Evolutionary conservation across 2,888 invertebrate species (phyloP).

Genomic region (Acronicta leporina): DNA sequence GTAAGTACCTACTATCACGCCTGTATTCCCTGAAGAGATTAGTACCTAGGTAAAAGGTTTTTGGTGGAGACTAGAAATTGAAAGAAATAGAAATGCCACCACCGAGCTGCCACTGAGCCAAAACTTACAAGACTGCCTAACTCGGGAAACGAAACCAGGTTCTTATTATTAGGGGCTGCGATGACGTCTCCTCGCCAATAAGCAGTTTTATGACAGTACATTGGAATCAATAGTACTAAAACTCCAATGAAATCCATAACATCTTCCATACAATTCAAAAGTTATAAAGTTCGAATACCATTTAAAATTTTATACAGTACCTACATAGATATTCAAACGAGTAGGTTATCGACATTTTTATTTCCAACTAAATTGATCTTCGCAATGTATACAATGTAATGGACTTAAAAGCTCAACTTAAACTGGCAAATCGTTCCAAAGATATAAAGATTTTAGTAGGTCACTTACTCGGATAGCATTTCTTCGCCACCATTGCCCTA

Average conservation of each 20-base stretch:
- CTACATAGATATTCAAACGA: constrained; percentile 5
- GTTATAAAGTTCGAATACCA: constrained; percentile 5
- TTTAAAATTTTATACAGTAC: neutral
- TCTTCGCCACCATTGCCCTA: constrained; percentile 5
- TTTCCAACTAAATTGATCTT: constrained; percentile 8
- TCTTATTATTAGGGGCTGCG: no score
- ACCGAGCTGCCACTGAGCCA: neutral
- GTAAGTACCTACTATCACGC: neutral
- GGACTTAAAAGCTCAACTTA: constrained; percentile 10
- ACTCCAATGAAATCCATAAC: neutral
- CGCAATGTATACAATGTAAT: constrained; percentile 1
- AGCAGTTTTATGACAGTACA: neutral
- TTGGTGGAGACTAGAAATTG: no score
- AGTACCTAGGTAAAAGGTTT: no score
- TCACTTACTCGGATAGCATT: constrained; percentile 24
- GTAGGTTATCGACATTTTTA: constrained; percentile 4
- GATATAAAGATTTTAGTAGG: constrained; percentile 23
- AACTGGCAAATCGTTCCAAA: constrained; percentile 1
- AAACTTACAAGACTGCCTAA: no score
- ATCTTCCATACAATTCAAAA: constrained; percentile 5
- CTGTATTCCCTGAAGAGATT: neutral
- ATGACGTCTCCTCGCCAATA: no score
- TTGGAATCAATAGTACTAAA: constrained; percentile 5
- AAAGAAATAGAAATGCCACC: no score
- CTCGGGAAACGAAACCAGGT: no score